Evolutionary conservation across 2,113 vertebrate genomes (phyloP).

Genomic region (Apistogramma diplotaenia): DNA sequence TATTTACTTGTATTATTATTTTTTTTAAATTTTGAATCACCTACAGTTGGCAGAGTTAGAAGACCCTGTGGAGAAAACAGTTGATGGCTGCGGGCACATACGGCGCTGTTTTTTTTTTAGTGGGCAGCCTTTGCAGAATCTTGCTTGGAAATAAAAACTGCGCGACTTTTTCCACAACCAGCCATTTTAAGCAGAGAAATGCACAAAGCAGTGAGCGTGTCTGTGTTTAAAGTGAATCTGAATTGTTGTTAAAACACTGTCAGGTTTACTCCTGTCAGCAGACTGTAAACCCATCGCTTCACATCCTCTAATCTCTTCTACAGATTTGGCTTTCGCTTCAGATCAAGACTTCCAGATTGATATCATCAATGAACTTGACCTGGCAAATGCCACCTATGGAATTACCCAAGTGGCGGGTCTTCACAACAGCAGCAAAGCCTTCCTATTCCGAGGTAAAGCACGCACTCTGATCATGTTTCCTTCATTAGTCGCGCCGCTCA

Average conservation of each 20-base stretch:
- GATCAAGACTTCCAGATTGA: conserved; percentile 91
- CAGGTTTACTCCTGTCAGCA: neutral
- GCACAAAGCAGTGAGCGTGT: neutral
- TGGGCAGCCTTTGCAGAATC: neutral
- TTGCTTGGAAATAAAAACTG: conserved; percentile 6
- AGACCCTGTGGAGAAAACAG: conserved; percentile 27
- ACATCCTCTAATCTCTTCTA: conserved; percentile 37
- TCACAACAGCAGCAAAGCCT: conserved; percentile 94
- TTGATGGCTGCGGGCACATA: conserved; percentile 30
- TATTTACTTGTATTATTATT: neutral
- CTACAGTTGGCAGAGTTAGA: neutral
- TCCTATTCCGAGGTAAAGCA: conserved; percentile 90
- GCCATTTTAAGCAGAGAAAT: neutral
- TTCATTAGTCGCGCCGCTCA: conserved; percentile 7
- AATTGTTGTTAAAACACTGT: neutral
- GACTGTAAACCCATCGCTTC: neutral
- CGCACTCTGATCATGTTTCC: neutral
- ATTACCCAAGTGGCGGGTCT: conserved; percentile 89
- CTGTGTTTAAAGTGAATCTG: neutral
- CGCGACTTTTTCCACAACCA: conserved; percentile 1
- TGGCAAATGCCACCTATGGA: conserved; percentile 87
- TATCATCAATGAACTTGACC: conserved; percentile 88
- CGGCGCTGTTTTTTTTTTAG: neutral
- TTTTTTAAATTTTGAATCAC: neutral
- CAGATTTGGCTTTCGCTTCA: conserved; percentile 86